Conservation (phyloP, 2,888 invertebrate species). For the Melipona bicolor region DNA sequence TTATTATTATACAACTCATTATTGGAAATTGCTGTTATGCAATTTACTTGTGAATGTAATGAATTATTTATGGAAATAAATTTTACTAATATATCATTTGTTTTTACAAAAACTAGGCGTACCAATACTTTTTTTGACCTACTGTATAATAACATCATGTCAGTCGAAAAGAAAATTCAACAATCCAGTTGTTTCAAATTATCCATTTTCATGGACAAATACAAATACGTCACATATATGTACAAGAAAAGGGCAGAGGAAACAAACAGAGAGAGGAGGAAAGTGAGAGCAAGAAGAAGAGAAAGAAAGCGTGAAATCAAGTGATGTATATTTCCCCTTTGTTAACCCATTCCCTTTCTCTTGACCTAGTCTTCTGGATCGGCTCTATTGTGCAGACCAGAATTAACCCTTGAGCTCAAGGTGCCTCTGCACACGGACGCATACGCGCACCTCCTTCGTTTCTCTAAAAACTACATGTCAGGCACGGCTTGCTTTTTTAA, state of each 20-base stretch:
- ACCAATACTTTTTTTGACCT: not conserved
- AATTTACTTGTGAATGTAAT: no score
- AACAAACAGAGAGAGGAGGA: not conserved
- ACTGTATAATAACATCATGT: no score
- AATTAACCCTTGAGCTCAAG: conserved; percentile 69
- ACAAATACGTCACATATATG: conserved; percentile 35
- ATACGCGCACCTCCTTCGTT: not conserved
- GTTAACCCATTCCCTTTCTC: conserved; percentile 69
- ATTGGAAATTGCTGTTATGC: no score
- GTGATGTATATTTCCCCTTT: conserved; percentile 60
- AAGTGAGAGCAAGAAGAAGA: not conserved
- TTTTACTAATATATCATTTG: no score
- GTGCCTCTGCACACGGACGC: conserved; percentile 33
- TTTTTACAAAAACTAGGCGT: not conserved
- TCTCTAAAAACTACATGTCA: conserved; percentile 29
- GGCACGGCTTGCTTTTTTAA: conserved; percentile 25
- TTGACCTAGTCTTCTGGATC: conserved; percentile 69
- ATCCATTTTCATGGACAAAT: conserved; percentile 40
- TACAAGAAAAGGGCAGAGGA: not conserved
- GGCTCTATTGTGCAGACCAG: conserved; percentile 63
- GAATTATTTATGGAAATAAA: no score
- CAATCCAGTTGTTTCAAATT: conserved; percentile 37
- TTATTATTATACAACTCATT: no score
- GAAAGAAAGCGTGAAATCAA: conserved; percentile 16
- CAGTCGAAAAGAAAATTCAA: conserved; percentile 12